Conservation (phyloP, 2,113 vertebrate genomes). For the Oncorhynchus keta region DNA sequence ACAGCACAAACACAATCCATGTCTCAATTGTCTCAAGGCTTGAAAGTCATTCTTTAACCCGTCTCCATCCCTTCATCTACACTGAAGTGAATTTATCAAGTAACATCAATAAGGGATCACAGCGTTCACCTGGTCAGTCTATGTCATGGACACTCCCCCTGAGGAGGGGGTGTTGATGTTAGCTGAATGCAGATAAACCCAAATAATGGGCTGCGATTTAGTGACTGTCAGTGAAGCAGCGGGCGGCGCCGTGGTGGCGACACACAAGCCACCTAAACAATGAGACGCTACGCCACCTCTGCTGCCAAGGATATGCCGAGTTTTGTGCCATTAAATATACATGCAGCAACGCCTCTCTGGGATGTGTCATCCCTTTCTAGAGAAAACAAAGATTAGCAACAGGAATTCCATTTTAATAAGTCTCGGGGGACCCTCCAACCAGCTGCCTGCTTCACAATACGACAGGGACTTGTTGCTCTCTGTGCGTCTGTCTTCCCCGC, state of each 20-base stretch:
- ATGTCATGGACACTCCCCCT: not conserved
- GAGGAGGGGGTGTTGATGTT: not conserved
- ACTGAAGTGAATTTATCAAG: no score
- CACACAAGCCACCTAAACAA: constrained; percentile 43
- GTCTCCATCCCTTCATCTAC: no score
- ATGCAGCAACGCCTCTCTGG: constrained; percentile 62
- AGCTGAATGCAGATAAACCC: constrained; percentile 35
- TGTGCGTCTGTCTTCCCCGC: constrained; percentile 1
- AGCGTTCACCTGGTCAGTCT: no score
- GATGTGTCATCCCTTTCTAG: constrained; percentile 64
- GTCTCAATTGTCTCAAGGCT: no score
- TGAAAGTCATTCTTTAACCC: no score
- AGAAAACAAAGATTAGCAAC: constrained; percentile 73
- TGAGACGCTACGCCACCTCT: constrained; percentile 49
- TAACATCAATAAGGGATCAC: no score
- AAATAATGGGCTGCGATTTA: constrained; percentile 36
- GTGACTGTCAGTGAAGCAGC: constrained; percentile 46
- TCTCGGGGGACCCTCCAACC: constrained; percentile 60
- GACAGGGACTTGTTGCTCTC: constrained; percentile 67
- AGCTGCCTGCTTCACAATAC: constrained; percentile 60
- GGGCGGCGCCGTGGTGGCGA: constrained; percentile 27
- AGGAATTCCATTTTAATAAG: constrained; percentile 74
- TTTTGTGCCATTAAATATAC: constrained; percentile 68
- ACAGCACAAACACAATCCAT: no score
- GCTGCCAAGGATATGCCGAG: constrained; percentile 56